Evolutionary conservation across 2,113 vertebrate genomes (phyloP).

Genomic region (Indri indri): DNA sequence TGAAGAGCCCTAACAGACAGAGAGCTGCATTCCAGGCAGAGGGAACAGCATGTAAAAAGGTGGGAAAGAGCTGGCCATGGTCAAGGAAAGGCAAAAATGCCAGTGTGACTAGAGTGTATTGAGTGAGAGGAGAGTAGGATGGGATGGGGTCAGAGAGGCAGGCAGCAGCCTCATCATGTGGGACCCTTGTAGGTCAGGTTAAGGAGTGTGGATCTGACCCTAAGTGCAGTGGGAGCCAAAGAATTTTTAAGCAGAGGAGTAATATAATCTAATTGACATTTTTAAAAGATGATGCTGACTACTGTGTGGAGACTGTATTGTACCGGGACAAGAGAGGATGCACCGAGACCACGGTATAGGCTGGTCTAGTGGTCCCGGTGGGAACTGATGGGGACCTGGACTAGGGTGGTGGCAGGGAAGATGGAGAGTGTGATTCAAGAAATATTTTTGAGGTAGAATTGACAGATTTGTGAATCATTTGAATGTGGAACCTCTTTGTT

Average conservation of each 20-base stretch:
- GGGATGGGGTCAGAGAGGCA: background rate
- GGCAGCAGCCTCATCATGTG: background rate
- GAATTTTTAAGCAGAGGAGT: constrained; percentile 26
- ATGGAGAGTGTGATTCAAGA: background rate
- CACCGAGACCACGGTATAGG: background rate
- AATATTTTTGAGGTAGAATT: background rate
- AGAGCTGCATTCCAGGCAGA: background rate
- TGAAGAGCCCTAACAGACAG: background rate
- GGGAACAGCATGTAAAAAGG: background rate
- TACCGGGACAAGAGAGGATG: background rate
- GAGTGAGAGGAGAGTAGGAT: background rate
- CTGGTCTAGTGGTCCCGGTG: background rate
- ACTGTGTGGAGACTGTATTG: background rate
- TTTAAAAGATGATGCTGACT: background rate
- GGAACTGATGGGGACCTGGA: background rate
- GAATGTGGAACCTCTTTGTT: constrained; percentile 1
- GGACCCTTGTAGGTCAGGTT: background rate
- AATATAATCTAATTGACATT: background rate
- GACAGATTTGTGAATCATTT: background rate
- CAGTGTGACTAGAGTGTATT: background rate
- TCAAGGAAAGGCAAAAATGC: background rate
- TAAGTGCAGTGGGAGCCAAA: background rate
- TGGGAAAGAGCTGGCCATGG: background rate
- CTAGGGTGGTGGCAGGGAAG: background rate
- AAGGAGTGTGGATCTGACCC: background rate